A percentile compares a stretch with the other conserved stretches of the same genome.
Conservation (phyloP, 2,113 vertebrate species). For the Athene noctua region DNA sequence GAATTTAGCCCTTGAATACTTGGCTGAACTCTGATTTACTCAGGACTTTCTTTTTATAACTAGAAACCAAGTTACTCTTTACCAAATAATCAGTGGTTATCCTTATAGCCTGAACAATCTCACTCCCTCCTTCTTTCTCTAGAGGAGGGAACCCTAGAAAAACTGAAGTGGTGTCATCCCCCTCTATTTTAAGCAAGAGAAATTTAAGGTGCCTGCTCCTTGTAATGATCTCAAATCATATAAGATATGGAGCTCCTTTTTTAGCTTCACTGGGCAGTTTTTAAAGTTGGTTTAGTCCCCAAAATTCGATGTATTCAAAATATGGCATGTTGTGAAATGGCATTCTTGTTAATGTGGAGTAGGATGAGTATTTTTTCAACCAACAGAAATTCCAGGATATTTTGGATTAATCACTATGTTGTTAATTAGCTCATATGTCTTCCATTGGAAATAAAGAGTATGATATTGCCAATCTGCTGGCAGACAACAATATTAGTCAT, state of each 20-base stretch:
- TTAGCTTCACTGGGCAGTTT: not conserved
- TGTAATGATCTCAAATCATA: not conserved
- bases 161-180: not conserved
- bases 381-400: conserved; percentile 1
- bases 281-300: not conserved
- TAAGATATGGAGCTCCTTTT: not conserved
- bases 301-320: not conserved
- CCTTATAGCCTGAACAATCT: not conserved
- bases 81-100: not conserved
- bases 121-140: not conserved
- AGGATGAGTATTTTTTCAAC: not conserved
- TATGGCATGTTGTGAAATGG: not conserved
- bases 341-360: not conserved
- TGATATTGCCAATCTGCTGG: conserved; percentile 9
- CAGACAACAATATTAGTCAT: conserved; percentile 35
- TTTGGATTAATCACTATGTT: conserved; percentile 16
- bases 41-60: not conserved
- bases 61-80: not conserved
- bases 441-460: conserved; percentile 43
- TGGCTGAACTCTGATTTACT: not conserved
- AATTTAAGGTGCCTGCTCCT: not conserved
- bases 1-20: not conserved
- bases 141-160: not conserved
- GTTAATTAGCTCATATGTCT: conserved; percentile 19
- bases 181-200: not conserved